phyloP scores from a whole-genome alignment of 2,797 vertebrate genomes.

The Acanthopagrus latus region DNA sequence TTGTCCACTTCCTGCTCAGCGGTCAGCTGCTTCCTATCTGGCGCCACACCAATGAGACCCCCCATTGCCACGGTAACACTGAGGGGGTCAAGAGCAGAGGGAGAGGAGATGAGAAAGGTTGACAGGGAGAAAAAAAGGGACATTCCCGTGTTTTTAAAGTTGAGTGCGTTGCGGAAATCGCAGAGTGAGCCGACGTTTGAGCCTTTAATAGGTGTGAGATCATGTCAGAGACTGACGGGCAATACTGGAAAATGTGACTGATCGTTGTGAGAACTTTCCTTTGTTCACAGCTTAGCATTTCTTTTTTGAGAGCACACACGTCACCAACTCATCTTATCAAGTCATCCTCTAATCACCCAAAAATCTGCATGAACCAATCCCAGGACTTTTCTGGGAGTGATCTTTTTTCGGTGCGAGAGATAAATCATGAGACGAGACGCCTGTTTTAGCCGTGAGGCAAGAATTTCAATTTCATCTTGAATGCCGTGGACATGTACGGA shows the following conservation, averaged over 20 bases:
- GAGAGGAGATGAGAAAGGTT: slow-evolving; percentile 33
- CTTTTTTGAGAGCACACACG: slow-evolving; percentile 1
- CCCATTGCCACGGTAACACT: slow-evolving; percentile 27
- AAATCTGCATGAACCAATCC: slow-evolving; percentile 5
- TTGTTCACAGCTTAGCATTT: slow-evolving; percentile 1
- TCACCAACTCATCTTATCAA: slow-evolving; percentile 10
- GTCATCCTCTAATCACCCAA: slow-evolving; percentile 19
- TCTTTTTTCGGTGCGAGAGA: slow-evolving; percentile 27
- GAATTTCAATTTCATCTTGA: slow-evolving; percentile 57
- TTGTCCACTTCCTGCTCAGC: slow-evolving; percentile 84
- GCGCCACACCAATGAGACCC: slow-evolving; percentile 82
- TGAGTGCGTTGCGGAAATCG: slow-evolving; percentile 26
- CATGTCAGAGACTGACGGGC: slow-evolving; percentile 3
- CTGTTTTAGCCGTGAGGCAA: slow-evolving; percentile 47
- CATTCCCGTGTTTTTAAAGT: slow-evolving; percentile 47
- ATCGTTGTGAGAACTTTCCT: background rate
- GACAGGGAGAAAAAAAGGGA: slow-evolving; percentile 39
- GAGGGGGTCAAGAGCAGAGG: slow-evolving; percentile 40
- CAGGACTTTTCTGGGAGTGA: background rate
- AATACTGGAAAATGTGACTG: background rate
- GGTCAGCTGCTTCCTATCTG: slow-evolving; percentile 86
- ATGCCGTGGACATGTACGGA: slow-evolving; percentile 38
- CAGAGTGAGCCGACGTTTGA: background rate
- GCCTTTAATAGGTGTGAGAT: slow-evolving; percentile 18
- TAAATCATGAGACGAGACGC: slow-evolving; percentile 37